These are phyloP conservation scores for Turnix velox DNA, from an alignment of 2,113 vertebrate species.

Conservation along the genomic window DNA sequence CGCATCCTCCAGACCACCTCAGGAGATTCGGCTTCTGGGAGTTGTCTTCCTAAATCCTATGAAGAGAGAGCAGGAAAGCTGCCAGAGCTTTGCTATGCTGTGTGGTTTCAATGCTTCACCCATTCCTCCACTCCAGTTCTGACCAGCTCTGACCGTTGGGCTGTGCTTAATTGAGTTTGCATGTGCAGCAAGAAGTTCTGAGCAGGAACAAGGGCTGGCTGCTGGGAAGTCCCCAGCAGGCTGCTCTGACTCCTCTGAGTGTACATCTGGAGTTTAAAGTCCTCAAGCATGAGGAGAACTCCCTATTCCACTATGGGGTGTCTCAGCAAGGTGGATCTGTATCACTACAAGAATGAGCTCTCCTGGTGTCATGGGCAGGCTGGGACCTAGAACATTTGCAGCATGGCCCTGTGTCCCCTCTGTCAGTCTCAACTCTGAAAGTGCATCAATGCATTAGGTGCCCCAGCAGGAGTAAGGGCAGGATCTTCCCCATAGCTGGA, in stretches of 20 bases:
- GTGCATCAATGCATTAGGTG: too few species aligned
- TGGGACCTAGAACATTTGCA: not conserved
- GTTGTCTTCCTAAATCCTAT: constrained; percentile 45
- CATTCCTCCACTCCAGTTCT: not conserved
- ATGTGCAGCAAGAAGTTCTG: not conserved
- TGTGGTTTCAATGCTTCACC: not conserved
- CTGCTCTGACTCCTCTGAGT: not conserved
- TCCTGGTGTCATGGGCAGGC: not conserved
- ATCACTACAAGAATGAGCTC: not conserved
- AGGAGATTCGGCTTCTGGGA: constrained; percentile 35
- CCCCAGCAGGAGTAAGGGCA: not conserved
- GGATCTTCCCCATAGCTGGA: not conserved
- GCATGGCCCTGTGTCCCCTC: not conserved
- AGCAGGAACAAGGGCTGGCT: not conserved
- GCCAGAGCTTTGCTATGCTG: not conserved
- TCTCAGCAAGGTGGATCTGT: not conserved
- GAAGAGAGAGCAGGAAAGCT: not conserved
- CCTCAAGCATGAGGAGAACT: not conserved
- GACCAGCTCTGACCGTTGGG: not conserved
- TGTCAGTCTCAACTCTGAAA: not conserved
- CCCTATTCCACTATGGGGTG: fast-evolving
- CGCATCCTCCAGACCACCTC: constrained; percentile 64
- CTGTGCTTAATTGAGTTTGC: not conserved
- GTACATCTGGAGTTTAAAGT: not conserved
- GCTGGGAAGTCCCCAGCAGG: not conserved